Conservation (phyloP, 2,797 vertebrate species). For the Diglossa cyanea region DNA sequence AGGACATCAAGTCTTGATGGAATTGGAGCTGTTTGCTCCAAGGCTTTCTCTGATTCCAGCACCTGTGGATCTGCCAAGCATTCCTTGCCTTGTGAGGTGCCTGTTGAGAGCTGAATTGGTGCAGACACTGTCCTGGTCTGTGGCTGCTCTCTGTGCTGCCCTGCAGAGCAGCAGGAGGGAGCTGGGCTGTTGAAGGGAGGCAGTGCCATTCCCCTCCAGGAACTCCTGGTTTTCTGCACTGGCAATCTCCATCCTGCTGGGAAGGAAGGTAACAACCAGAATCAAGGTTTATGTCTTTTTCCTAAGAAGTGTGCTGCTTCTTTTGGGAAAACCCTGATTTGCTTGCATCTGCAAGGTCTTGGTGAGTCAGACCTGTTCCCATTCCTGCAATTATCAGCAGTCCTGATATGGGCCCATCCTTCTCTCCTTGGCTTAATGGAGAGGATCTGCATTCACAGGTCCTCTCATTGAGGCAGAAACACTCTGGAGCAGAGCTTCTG, state of each 20-base stretch:
- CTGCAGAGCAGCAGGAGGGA: background rate
- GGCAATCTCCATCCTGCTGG: background rate
- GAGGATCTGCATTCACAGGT: background rate
- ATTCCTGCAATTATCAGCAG: accelerated
- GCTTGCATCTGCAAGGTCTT: background rate
- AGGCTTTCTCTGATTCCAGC: background rate
- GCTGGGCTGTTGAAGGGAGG: background rate
- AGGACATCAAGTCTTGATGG: background rate
- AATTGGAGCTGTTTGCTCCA: background rate
- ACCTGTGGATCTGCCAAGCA: background rate
- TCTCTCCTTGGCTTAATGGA: background rate
- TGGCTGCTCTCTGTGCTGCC: background rate
- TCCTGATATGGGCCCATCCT: background rate
- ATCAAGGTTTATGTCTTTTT: background rate
- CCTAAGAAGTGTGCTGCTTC: background rate
- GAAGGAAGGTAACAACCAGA: background rate
- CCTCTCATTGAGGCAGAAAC: background rate
- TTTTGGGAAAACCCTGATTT: background rate
- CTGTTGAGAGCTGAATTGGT: background rate
- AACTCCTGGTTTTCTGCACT: accelerated
- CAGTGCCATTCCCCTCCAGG: background rate
- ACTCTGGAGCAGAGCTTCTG: background rate
- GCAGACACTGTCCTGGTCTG: accelerated
- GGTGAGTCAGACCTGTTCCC: background rate
- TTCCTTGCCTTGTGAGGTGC: background rate